Evolutionary conservation across 2,888 invertebrate genomes (phyloP).

Genomic region (Leucoma salicis): DNA sequence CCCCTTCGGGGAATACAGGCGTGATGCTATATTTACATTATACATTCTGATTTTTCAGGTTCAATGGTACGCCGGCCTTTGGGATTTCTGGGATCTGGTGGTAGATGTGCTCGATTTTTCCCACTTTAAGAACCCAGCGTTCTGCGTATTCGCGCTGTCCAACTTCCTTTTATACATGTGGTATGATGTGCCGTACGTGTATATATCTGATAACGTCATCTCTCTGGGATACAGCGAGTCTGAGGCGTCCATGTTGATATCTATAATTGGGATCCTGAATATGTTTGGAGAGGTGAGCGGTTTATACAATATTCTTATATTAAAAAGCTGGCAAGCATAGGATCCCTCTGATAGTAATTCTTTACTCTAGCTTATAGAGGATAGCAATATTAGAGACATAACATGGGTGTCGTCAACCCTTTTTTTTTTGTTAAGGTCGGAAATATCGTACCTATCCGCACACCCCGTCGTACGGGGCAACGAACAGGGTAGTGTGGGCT

Average conservation of each 20-base stretch:
- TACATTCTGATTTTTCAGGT: constrained; percentile 59
- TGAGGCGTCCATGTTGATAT: constrained; percentile 90
- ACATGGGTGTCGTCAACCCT: too few relatives aligned
- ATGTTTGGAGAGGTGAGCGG: constrained; percentile 91
- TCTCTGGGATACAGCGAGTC: constrained; percentile 87
- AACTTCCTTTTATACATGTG: constrained; percentile 95
- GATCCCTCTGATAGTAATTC: too few relatives aligned
- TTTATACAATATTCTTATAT: too few relatives aligned
- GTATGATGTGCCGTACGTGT: constrained; percentile 97
- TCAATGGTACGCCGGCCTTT: constrained; percentile 87
- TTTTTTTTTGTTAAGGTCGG: too few relatives aligned
- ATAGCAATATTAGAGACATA: too few relatives aligned
- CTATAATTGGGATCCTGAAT: constrained; percentile 93
- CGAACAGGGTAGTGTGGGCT: too few relatives aligned
- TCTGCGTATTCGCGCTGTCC: constrained; percentile 91
- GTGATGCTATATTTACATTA: too few relatives aligned
- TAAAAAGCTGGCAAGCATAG: too few relatives aligned
- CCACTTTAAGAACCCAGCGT: constrained; percentile 88
- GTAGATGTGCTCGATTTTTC: constrained; percentile 91
- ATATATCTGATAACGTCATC: constrained; percentile 90
- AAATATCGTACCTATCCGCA: too few relatives aligned
- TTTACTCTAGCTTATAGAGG: too few relatives aligned
- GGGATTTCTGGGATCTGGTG: constrained; percentile 89
- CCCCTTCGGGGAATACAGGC: too few relatives aligned
- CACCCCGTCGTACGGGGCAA: too few relatives aligned